Conservation (phyloP, 2,113 vertebrate species). For the Sturnus vulgaris region DNA sequence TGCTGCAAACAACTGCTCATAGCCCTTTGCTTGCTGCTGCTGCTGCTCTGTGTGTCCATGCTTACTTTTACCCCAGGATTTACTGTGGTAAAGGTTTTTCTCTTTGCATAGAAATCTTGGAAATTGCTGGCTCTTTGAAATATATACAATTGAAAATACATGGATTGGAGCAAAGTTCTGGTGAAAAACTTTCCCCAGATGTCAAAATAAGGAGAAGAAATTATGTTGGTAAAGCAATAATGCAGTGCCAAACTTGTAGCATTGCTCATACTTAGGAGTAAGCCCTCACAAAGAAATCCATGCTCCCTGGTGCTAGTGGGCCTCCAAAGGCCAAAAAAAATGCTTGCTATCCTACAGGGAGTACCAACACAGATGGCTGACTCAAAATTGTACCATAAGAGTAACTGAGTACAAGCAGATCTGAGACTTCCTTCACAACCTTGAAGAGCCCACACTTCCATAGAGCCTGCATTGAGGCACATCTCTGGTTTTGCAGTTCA, state of each 20-base stretch:
- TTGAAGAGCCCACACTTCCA: background rate
- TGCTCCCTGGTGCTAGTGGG: background rate
- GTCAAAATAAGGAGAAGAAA: background rate
- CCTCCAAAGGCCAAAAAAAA: background rate
- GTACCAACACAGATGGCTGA: background rate
- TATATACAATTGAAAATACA: background rate
- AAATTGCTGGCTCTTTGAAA: background rate
- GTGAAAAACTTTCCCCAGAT: background rate
- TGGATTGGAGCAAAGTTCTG: background rate
- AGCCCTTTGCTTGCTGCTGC: background rate
- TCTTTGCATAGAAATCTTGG: background rate
- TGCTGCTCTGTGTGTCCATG: background rate
- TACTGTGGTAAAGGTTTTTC: background rate
- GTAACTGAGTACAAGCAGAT: background rate
- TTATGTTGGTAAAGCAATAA: background rate
- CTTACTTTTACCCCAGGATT: background rate
- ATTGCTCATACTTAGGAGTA: background rate
- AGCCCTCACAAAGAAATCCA: background rate
- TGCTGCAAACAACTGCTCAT: background rate
- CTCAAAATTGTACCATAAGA: background rate
- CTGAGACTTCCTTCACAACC: background rate
- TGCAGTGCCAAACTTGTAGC: background rate
- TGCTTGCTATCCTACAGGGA: background rate
- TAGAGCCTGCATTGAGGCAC: background rate
- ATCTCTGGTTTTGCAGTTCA: background rate